Conservation (phyloP, 2,888 invertebrate genomes). For the Drosophila mettleri region DNA sequence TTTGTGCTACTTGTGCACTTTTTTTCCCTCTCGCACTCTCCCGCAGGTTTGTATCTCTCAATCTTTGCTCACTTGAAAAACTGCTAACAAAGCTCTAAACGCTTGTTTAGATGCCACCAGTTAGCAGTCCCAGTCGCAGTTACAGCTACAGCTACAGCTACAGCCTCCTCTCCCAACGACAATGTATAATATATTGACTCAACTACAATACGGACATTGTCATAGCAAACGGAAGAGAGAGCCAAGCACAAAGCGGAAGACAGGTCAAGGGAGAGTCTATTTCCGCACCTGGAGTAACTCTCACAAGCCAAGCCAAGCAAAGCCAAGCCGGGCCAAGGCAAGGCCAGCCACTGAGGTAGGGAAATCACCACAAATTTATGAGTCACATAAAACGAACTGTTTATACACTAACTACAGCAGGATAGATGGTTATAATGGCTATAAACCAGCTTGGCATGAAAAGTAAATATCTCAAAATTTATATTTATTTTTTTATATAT, state of each 20-base stretch:
- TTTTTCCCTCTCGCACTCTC: constrained; percentile 27
- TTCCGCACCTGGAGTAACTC: constrained; percentile 75
- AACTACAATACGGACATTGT: constrained; percentile 77
- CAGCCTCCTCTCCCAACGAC: constrained; percentile 37
- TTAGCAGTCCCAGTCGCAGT: constrained; percentile 19
- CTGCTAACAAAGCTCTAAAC: constrained; percentile 77
- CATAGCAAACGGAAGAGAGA: constrained; percentile 71
- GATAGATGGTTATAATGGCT: background rate
- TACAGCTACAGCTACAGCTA: constrained; percentile 1
- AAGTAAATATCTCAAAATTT: background rate
- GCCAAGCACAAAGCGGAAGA: constrained; percentile 57
- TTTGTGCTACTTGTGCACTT: constrained; percentile 77
- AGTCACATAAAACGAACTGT: background rate
- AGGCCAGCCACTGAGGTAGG: constrained; percentile 26
- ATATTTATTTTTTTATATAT: background rate
- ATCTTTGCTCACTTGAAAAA: constrained; percentile 61
- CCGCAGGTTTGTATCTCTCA: background rate
- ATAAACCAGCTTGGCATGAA: background rate
- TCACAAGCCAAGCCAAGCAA: constrained; percentile 38
- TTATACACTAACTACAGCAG: constrained; percentile 23
- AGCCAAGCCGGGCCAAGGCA: constrained; percentile 15
- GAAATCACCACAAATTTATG: constrained; percentile 35
- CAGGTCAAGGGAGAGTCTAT: constrained; percentile 76
- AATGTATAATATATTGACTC: constrained; percentile 76
- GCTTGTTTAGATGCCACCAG: constrained; percentile 69